Evolutionary conservation across 2,888 invertebrate species (phyloP).

Genomic region (Orthosia gothica): DNA sequence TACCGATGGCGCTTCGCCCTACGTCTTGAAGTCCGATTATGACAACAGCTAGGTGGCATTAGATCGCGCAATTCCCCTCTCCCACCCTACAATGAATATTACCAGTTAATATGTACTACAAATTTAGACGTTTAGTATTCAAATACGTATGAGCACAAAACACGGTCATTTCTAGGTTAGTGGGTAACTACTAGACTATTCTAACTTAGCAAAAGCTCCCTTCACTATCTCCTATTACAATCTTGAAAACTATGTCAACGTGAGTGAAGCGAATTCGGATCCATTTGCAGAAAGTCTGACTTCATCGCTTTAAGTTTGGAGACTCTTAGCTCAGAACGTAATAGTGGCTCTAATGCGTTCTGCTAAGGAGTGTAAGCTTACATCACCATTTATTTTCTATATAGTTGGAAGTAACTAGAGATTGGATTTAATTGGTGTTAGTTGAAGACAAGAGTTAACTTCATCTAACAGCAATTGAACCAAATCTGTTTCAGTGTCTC

Average conservation of each 20-base stretch:
- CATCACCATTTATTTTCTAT: conserved; percentile 6
- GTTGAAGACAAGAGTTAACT: background rate
- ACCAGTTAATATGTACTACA: too few species aligned
- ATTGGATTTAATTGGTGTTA: background rate
- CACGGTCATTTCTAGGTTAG: too few species aligned
- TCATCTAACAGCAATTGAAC: too few species aligned
- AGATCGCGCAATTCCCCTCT: too few species aligned
- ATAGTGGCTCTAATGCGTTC: conserved; percentile 12
- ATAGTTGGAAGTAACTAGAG: background rate
- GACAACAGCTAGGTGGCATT: too few species aligned
- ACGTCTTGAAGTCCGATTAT: too few species aligned
- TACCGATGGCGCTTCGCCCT: too few species aligned
- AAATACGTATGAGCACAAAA: too few species aligned
- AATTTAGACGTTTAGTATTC: too few species aligned
- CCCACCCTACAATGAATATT: too few species aligned
- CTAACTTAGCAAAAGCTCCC: background rate
- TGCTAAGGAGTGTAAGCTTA: conserved; percentile 4
- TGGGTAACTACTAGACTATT: too few species aligned
- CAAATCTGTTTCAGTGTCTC: too few species aligned
- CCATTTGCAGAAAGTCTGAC: conserved; percentile 65
- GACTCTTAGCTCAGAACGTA: conserved; percentile 8
- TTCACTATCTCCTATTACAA: conserved; percentile 20
- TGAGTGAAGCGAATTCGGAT: conserved; percentile 64
- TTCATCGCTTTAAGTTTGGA: conserved; percentile 59
- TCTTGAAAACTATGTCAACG: conserved; percentile 68